Evolutionary conservation across 2,113 vertebrate genomes (phyloP), one percentile per base, ranked within the genome.

Genomic region (Hypanus sabinus): DNA sequence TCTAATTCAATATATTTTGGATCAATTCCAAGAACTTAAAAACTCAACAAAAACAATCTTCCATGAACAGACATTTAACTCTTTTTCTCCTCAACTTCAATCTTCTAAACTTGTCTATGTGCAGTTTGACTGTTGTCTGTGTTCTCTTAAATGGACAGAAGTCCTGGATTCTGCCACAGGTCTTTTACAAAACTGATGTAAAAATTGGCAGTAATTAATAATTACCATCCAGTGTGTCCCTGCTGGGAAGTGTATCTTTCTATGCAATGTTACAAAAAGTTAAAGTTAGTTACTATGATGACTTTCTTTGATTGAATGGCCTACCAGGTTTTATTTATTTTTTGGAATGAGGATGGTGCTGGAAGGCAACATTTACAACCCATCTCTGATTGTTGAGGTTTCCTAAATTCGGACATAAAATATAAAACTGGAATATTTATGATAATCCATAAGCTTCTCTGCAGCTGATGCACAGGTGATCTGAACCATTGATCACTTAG

Each of bases 1-100:
- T 65, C 62, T 90, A 90, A 90, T 90, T 90, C 85, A 90, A 90
- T 90, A 14, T 90, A 90, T 90, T 90, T 90, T 60, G 85, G 85
- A 65, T 62, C 6, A 60, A 36, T n/a, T 90, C 85, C 85, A 90
- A 90, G 85, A 90, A 7, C 12, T 90, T 62, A 65, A 90, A 33
- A 90, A 65, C 60, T 33, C 60, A 65, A 20, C 85, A 90, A 65
- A 33, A 90, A 65, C 22, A n/a, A 65, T 65, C 60, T 65, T n/a
- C 85, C 62, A 90, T 18, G 85, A 65, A 65, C 14, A 65, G n/a
- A 16, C 85, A 65, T 65, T 90, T 90, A 68, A 90, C 85, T 90
- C 60, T 90, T 90, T 57, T 57, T 65, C 16, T 18, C 5, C 57
- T 30, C 60, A 20, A 14, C 14, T 65, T 68, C 60, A 16, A 65